phyloP scores from a whole-genome alignment of 92 coral and sea anemone genomes.

The Parazoanthus atlanticus region DNA sequence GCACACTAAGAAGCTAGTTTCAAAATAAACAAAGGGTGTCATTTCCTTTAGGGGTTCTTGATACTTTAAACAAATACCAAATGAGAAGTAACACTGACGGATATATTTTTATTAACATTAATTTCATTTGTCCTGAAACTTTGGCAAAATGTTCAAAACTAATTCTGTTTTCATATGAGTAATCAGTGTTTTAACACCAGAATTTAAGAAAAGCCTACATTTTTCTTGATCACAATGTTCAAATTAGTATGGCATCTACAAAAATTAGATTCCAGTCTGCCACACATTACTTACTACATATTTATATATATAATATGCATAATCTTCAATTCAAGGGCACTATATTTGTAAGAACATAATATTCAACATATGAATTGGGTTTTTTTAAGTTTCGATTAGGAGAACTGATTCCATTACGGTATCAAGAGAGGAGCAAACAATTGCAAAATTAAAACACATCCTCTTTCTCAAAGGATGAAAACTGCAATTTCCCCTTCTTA shows the following conservation, averaged over 20 bases:
- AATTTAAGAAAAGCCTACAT: background rate
- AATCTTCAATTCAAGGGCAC: too few relatives aligned
- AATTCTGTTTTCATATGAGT: background rate
- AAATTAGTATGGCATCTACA: background rate
- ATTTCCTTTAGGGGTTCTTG: background rate
- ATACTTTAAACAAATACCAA: background rate
- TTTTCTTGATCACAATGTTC: background rate
- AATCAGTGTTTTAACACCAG: background rate
- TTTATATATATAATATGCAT: too few relatives aligned
- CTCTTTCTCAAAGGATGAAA: slow-evolving; percentile 17
- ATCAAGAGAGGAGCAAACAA: background rate
- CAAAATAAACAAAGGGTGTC: background rate
- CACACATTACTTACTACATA: too few relatives aligned
- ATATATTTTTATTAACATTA: background rate
- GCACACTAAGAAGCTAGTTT: background rate
- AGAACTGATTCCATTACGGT: background rate
- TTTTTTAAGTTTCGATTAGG: too few relatives aligned
- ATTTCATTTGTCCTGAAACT: too few relatives aligned
- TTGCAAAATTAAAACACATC: background rate
- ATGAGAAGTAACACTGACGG: background rate
- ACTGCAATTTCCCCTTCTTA: slow-evolving; percentile 9
- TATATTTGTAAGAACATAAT: too few relatives aligned
- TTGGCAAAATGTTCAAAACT: background rate
- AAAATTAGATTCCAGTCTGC: too few relatives aligned
- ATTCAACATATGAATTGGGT: background rate